phyloP scores from a whole-genome alignment of 2,113 vertebrate species.

The Lipotes vexillifer region DNA sequence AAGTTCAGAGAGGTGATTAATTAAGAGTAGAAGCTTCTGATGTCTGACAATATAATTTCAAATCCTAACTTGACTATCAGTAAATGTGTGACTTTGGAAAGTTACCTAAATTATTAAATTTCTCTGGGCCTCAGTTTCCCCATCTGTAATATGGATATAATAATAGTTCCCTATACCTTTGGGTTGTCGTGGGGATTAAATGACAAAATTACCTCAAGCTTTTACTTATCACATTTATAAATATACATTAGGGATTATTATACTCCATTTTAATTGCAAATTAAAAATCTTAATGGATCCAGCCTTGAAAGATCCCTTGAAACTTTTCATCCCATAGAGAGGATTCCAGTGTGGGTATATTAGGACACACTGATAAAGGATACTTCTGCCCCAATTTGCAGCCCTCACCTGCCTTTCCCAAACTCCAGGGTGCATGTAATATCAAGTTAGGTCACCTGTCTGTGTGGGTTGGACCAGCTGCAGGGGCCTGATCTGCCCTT shows the following conservation, averaged over 20 bases:
- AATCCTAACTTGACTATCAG: not conserved
- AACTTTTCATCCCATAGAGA: not conserved
- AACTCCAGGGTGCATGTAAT: not conserved
- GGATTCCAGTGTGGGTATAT: not conserved
- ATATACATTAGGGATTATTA: not conserved
- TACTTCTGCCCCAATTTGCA: not conserved
- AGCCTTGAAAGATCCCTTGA: not conserved
- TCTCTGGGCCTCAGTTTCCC: not conserved
- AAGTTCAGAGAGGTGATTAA: slow-evolving; percentile 28
- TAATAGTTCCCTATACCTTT: not conserved
- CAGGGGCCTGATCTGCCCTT: not conserved
- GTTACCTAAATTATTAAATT: not conserved
- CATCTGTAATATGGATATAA: not conserved
- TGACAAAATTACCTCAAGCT: not conserved
- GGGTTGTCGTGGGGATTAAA: not conserved
- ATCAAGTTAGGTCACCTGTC: not conserved
- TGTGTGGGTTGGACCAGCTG: not conserved
- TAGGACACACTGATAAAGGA: not conserved
- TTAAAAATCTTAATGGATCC: not conserved
- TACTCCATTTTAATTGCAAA: not conserved
- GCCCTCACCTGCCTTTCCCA: not conserved
- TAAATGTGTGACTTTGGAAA: slow-evolving; percentile 27
- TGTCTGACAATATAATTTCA: not conserved
- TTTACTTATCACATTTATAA: not conserved
- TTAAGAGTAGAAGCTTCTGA: not conserved